A percentile compares a stretch with the other conserved stretches of the same genome.
Evolutionary conservation across 2,113 vertebrate genomes (phyloP).

Genomic region (Heptranchias perlo): DNA sequence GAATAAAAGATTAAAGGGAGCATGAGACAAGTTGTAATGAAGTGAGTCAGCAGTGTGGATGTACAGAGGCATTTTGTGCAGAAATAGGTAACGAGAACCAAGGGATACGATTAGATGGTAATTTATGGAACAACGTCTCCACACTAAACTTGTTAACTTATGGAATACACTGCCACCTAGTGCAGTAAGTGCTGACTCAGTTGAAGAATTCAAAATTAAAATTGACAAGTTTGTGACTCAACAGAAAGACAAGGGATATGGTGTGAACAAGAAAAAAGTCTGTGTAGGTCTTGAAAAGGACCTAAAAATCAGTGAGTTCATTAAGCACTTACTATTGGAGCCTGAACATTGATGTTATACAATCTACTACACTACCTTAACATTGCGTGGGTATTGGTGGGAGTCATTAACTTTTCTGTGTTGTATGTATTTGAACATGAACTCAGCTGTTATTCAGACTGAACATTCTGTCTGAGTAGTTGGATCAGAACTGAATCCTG

Average conservation of each 20-base stretch:
- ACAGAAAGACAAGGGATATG: neutral
- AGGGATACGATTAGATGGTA: neutral
- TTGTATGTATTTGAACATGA: neutral
- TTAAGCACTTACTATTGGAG: neutral
- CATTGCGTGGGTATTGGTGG: neutral
- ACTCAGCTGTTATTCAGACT: neutral
- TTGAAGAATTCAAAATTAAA: neutral
- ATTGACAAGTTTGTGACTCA: neutral
- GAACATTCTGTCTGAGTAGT: neutral
- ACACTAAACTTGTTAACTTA: constrained; percentile 7
- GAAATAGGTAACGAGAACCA: neutral
- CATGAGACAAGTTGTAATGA: neutral
- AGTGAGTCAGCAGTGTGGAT: neutral
- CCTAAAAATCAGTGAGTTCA: neutral
- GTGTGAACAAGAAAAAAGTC: neutral
- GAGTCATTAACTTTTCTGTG: neutral
- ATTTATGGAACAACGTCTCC: constrained; percentile 2
- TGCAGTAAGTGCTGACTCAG: neutral
- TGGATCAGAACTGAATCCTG: neutral
- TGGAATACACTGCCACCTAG: constrained; percentile 30
- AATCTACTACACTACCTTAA: neutral
- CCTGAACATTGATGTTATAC: neutral
- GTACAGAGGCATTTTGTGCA: neutral
- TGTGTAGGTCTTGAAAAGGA: neutral
- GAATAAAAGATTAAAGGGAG: neutral